Evolutionary conservation across 2,888 invertebrate genomes (phyloP).

Genomic region (Heliconius hortense): DNA sequence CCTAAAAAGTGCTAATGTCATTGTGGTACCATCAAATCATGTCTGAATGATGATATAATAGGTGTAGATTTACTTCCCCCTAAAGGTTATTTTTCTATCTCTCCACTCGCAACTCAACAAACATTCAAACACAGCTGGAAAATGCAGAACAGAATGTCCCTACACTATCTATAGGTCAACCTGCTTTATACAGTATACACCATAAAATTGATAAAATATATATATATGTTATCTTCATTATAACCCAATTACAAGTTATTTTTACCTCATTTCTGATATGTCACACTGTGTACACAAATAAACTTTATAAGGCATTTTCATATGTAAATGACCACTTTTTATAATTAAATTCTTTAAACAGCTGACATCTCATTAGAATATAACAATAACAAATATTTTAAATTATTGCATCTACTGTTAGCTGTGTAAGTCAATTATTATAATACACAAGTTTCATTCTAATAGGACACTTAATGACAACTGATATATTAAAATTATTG

Average conservation of each 20-base stretch:
- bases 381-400: not conserved
- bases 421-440: not conserved
- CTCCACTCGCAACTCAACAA: no score
- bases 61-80: no score
- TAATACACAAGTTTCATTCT: not conserved
- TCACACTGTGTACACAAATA: conserved; percentile 11
- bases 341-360: not conserved
- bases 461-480: conserved; percentile 1
- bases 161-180: not conserved
- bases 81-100: no score
- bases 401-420: not conserved
- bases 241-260: not conserved
- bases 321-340: not conserved
- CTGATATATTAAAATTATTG: not conserved
- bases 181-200: not conserved
- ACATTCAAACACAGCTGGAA: not conserved
- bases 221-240: not conserved
- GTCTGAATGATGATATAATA: no score
- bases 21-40: not conserved
- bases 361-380: not conserved
- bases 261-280: conserved; percentile 7
- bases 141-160: not conserved
- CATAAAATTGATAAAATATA: not conserved
- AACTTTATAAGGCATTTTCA: conserved; percentile 16
- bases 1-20: not conserved